Evolutionary conservation across 1,140 invertebrate species (phyloP), one percentile per base, ranked within the genome.

Genomic region (Bursaphelenchus mucronatus): DNA sequence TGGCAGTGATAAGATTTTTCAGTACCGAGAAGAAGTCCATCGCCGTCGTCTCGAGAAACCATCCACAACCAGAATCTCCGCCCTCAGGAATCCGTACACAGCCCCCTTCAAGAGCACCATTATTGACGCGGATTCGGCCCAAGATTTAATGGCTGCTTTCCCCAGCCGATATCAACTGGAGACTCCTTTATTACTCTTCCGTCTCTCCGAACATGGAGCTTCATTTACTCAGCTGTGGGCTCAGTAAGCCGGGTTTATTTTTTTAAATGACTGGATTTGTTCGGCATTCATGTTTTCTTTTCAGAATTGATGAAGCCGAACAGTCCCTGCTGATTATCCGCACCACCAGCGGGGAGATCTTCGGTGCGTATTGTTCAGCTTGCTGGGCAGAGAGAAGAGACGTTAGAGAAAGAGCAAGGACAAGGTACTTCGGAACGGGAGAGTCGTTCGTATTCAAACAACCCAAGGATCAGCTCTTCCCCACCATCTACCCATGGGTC

Each of bases 231-330:
- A 81, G 19, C 62, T 80, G 30, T 80, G 79, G 79, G 46, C 55
- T 11, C 53, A 52, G 74, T 76, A 63, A 50, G 64, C 39, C 8
- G 6, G 1, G 46, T 15, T 10, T 9, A 9, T 17, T 4, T 2
- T 3, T 1, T 1, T 9, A 58, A 17, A 39, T 59, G 10, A 0
- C 11, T 54, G 4, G 8, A 40, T 47, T 59, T 30, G 39, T 45
- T 15, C 39, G n/a, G 30, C 30, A 11, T 63, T 8, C 40, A 47
- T 67, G 52, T 15, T 52, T 70, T 55, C 6, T 53, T 64, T 78
- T 21, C 46, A 78, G 79, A 51, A 71, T 81, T 59, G 78, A 80
- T n/a, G 66, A 66, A n/a, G 75, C 76, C 39, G 76, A 81, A 13
- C 79, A 81, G 52, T 67, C 76, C 8, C 44, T 80, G 3, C 19